phyloP scores from a whole-genome alignment of 2,113 vertebrate genomes.

The Cynopterus brachyotis region DNA sequence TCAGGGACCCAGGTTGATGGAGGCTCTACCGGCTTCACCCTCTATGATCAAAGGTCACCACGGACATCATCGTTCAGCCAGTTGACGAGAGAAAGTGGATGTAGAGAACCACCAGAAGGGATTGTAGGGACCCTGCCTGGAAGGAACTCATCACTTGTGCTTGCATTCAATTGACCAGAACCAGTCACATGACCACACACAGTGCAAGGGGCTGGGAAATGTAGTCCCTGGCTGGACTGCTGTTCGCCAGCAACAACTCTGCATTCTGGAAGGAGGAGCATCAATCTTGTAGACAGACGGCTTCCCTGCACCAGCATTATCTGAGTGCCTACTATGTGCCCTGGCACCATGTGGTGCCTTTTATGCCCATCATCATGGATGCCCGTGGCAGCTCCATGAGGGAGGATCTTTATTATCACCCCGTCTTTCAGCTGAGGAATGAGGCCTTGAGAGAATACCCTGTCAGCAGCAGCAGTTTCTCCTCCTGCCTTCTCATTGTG shows the following conservation, averaged over 20 bases:
- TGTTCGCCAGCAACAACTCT: not conserved
- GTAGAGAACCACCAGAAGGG: fast-evolving
- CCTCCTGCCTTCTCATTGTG: not conserved
- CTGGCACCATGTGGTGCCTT: not conserved
- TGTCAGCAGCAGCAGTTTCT: not conserved
- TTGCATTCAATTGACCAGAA: not conserved
- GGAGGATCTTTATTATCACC: not conserved
- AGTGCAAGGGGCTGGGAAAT: not conserved
- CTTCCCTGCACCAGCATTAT: not conserved
- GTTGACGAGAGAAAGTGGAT: not conserved
- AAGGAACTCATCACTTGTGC: not conserved
- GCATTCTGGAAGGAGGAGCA: not conserved
- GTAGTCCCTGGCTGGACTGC: not conserved
- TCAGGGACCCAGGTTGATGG: not conserved
- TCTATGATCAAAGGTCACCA: not conserved
- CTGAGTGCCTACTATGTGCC: not conserved
- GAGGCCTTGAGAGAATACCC: not conserved
- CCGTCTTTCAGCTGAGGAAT: not conserved
- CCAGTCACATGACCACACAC: not conserved
- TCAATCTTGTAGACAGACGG: too few species aligned
- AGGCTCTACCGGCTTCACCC: not conserved
- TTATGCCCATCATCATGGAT: not conserved
- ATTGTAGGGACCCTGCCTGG: not conserved
- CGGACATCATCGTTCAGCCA: not conserved
- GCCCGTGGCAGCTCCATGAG: not conserved